Conservation (phyloP, 2,113 vertebrate species). For the Jaculus jaculus region DNA sequence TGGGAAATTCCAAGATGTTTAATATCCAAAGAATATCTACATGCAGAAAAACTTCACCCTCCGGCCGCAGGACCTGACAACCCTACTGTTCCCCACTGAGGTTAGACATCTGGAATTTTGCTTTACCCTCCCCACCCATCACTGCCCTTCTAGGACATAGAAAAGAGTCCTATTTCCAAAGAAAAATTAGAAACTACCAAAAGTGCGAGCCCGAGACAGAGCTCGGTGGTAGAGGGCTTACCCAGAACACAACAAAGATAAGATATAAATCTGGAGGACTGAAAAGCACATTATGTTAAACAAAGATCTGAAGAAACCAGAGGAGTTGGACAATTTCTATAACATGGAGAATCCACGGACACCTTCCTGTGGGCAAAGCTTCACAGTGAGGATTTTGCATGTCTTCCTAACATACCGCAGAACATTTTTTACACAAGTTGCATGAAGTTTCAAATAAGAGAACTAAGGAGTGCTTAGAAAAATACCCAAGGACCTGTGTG, state of each 20-base stretch:
- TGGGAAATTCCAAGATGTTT: constrained; percentile 20
- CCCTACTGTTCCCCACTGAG: fast-evolving
- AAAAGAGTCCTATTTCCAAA: background rate
- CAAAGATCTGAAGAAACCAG: background rate
- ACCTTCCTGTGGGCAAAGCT: background rate
- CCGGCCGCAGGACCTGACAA: background rate
- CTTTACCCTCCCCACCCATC: background rate
- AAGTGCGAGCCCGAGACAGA: background rate
- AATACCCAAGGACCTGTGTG: background rate
- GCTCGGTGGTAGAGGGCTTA: background rate
- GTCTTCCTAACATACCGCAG: background rate
- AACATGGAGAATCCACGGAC: background rate
- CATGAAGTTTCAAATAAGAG: background rate
- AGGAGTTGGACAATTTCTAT: background rate
- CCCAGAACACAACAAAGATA: background rate
- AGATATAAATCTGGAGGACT: background rate
- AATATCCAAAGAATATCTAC: background rate
- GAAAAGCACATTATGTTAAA: constrained; percentile 3
- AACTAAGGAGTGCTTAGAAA: background rate
- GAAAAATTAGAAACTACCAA: background rate
- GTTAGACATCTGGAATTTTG: background rate
- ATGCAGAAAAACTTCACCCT: background rate
- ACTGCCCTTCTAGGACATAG: background rate
- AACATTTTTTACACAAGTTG: background rate
- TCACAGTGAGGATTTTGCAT: background rate